A percentile compares a stretch with the other conserved stretches of the same genome.
phyloP scores from a whole-genome alignment of 2,797 vertebrate species.

The Crenuchus spilurus region DNA sequence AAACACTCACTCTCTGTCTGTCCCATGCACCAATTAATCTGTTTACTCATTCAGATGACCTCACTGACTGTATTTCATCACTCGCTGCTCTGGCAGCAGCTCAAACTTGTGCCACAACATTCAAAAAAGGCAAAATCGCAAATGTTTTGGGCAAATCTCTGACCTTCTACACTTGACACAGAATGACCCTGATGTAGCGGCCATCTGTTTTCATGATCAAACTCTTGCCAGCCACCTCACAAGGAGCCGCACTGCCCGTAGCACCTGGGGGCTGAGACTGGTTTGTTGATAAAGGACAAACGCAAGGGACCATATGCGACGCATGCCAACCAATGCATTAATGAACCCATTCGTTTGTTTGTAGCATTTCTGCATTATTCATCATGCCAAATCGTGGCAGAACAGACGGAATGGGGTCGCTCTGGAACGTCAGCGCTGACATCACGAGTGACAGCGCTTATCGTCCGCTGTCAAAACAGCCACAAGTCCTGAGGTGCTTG shows the following conservation, averaged over 20 bases:
- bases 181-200: conserved; percentile 28
- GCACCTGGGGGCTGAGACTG: conserved; percentile 19
- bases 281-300: conserved; percentile 19
- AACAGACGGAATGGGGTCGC: conserved; percentile 40
- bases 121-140: not conserved
- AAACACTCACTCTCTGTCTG: not conserved
- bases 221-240: conserved; percentile 2
- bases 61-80: conserved; percentile 22
- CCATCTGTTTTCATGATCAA: conserved; percentile 36
- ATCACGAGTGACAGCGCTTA: conserved; percentile 10
- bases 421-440: conserved; percentile 3
- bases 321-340: conserved; percentile 25
- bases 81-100: not conserved
- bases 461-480: conserved; percentile 8
- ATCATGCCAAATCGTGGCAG: not conserved
- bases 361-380: conserved; percentile 37
- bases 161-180: conserved; percentile 27
- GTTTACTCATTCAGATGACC: conserved; percentile 19
- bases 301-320: conserved; percentile 1
- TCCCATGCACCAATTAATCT: conserved; percentile 1
- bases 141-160: conserved; percentile 8
- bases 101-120: not conserved
- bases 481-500: conserved; percentile 9
- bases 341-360: conserved; percentile 37
- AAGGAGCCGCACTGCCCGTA: not conserved